Evolutionary conservation across 2,888 invertebrate genomes (phyloP), one percentile per base, ranked within the genome.

Genomic region (Melanostoma mellinum): DNA sequence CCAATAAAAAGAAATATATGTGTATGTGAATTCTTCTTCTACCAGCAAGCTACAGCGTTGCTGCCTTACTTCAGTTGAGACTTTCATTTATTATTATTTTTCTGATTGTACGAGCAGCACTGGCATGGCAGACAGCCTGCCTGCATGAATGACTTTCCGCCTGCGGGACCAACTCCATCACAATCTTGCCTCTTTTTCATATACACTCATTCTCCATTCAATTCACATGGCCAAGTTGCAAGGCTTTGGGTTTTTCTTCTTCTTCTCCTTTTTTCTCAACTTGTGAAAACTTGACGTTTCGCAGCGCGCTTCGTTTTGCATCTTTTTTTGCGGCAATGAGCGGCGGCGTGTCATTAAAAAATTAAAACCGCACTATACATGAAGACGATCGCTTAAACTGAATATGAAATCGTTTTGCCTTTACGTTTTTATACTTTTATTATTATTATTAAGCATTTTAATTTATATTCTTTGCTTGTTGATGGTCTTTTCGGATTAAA

Each of bases 91-190:
- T 63, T 69, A 50, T 67, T 53, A 48, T 60, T 67, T 74, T 42
- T 73, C 40, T 56, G 67, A 53, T 53, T 72, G 73, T 38, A 40
- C 36, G 20, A 44, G 36, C 42, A 53, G 50, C 48, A 4, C 50
- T 63, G 56, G 32, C 35, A 6, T 76, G 76, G 73, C 56, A 82
- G 82, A 82, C 82, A 78, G 78, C 77, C 56, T 82, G 81, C 81
- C 81, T 82, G 81, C 77, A 77, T 82, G 81, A 82, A 63, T 78
- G 78, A 73, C 73, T 58, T 46, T 56, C 48, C 46, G 80, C 71
- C 71, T 60, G 65, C 20, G 60, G 72, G 61, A 8, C 35, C 35
- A 63, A 63, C 63, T 65, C 60, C 69, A 40, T 42, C 67, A 40
- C 40, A 40, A 60, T 35, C 50, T 33, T 38, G 35, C 48, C 44